phyloP scores from a whole-genome alignment of 23 tunicate species.

The Halocynthia roretzi region DNA sequence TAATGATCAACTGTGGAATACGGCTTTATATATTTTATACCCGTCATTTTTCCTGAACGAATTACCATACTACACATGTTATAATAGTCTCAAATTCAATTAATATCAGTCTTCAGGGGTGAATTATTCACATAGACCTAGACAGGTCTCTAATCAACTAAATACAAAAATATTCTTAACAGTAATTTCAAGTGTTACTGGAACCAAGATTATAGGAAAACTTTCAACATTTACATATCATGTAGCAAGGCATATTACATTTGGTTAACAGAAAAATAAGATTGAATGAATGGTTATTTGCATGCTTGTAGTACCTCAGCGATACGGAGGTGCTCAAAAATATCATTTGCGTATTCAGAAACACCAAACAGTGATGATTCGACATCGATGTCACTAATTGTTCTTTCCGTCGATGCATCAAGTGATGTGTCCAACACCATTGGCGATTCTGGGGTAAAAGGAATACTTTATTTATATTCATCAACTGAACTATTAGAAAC shows the following conservation, averaged over 20 bases:
- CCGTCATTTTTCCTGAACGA: too few species aligned
- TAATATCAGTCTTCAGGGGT: too few species aligned
- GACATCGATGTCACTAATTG: constrained; percentile 58
- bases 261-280: background rate
- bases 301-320: constrained; percentile 48
- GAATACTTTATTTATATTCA: background rate
- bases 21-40: too few species aligned
- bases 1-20: too few species aligned
- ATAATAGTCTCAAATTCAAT: too few species aligned
- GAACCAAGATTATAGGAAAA: too few species aligned
- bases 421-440: constrained; percentile 60
- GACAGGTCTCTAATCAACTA: background rate
- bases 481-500: background rate
- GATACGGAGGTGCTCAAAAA: constrained; percentile 67
- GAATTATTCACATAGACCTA: background rate
- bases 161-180: too few species aligned
- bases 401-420: constrained; percentile 29
- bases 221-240: too few species aligned
- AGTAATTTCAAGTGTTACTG: too few species aligned
- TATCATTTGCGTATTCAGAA: constrained; percentile 88
- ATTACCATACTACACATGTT: too few species aligned
- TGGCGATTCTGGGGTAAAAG: constrained; percentile 47
- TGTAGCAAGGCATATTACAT: background rate
- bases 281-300: too few species aligned
- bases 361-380: constrained; percentile 51